These are phyloP conservation scores for Chaetophractus vellerosus DNA, from an alignment of 2,797 vertebrate species.

Conservation along the genomic window DNA sequence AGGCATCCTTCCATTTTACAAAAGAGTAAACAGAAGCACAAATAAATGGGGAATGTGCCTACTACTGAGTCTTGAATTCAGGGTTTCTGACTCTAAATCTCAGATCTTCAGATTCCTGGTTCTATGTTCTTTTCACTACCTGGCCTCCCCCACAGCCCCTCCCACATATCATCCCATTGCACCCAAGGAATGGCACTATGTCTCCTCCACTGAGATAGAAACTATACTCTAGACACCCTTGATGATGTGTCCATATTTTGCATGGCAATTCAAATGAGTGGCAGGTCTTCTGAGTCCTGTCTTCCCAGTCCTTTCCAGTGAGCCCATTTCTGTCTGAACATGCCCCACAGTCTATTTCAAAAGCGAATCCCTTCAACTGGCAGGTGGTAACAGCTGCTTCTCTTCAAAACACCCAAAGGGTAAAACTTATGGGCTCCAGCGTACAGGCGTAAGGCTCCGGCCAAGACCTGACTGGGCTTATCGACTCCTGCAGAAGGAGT, in stretches of 20 bases:
- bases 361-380: constrained; percentile 60
- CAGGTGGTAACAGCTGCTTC: constrained; percentile 55
- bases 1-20: neutral
- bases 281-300: neutral
- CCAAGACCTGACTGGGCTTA: constrained; percentile 17
- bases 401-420: constrained; percentile 71
- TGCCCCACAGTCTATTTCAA: constrained; percentile 50
- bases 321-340: constrained; percentile 68
- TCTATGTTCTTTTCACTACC: neutral
- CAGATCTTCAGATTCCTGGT: neutral
- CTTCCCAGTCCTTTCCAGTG: constrained; percentile 29
- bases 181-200: neutral
- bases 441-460: neutral
- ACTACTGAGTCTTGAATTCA: neutral
- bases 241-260: neutral
- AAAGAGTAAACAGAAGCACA: neutral
- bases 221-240: neutral
- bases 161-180: neutral
- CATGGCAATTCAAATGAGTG: neutral
- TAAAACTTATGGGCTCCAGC: constrained; percentile 39
- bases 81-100: neutral
- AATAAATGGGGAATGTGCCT: neutral
- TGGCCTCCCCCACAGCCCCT: neutral
- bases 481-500: neutral
- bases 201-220: constrained; percentile 26